Percentiles rank a stretch among this genome's conserved stretches.
phyloP scores from a whole-genome alignment of 2,113 vertebrate genomes.

The Cepphus grylle region DNA sequence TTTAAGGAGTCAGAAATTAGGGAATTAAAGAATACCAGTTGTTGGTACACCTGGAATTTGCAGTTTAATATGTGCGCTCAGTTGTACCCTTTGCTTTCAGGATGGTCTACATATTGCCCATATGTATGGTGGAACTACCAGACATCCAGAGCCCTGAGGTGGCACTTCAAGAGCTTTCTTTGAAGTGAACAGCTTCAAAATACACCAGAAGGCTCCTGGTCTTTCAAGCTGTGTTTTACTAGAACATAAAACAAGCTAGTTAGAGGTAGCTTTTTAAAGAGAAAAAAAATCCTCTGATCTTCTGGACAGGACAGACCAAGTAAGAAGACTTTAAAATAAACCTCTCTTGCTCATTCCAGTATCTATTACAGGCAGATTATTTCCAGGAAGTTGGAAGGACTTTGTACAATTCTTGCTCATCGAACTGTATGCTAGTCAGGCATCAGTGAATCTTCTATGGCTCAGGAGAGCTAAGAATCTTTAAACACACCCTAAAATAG shows the following conservation, averaged over 20 bases:
- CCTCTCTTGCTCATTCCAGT: background rate
- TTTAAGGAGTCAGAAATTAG: background rate
- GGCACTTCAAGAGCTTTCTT: background rate
- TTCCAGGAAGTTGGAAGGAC: background rate
- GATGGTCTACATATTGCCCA: background rate
- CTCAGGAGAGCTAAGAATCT: background rate
- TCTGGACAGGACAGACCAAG: background rate
- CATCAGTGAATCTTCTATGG: rapidly evolving
- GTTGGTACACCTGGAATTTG: background rate
- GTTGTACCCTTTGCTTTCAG: background rate
- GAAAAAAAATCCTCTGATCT: background rate
- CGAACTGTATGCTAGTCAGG: background rate
- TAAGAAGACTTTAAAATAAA: background rate
- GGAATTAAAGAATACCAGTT: background rate
- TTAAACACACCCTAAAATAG: background rate
- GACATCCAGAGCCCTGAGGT: background rate
- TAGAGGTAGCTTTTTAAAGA: background rate
- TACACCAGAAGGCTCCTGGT: background rate
- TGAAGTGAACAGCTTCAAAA: constrained; percentile 25
- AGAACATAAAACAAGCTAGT: background rate
- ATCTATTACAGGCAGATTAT: background rate
- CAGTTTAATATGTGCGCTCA: background rate
- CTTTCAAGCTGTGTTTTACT: constrained; percentile 12
- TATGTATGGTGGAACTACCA: background rate
- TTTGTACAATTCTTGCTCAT: background rate